These are phyloP conservation scores for Pomatorhinus ruficollis DNA, from an alignment of 2,113 vertebrate species.

Conservation along the genomic window DNA sequence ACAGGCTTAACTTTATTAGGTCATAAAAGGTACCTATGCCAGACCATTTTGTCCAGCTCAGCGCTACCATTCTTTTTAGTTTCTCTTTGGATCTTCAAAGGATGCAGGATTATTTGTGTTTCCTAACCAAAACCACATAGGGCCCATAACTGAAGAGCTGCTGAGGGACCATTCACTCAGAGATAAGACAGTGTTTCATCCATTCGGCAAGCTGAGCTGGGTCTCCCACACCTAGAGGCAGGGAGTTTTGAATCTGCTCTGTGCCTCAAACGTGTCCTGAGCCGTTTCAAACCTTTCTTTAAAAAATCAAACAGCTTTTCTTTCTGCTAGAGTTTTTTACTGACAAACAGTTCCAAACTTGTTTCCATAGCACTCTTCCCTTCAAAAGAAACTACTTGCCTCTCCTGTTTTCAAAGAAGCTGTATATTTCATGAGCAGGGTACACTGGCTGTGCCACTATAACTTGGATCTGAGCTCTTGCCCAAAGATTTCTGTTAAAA, in stretches of 20 bases:
- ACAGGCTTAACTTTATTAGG: not conserved
- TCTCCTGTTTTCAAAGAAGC: not conserved
- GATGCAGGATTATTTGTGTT: not conserved
- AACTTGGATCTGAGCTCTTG: not conserved
- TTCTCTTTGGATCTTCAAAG: not conserved
- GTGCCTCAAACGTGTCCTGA: not conserved
- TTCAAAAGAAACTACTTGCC: not conserved
- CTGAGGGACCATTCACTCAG: not conserved
- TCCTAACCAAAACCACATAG: not conserved
- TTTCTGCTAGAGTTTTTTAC: not conserved
- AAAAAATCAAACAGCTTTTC: not conserved
- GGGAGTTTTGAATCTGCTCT: not conserved
- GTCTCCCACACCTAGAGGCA: not conserved
- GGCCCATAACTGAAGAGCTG: fast-evolving
- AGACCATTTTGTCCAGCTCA: not conserved
- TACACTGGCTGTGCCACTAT: not conserved
- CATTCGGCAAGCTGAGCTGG: not conserved
- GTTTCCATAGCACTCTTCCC: not conserved
- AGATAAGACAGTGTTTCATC: not conserved
- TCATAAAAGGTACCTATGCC: not conserved
- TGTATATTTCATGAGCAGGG: not conserved
- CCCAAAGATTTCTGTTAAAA: not conserved
- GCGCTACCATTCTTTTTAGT: not conserved
- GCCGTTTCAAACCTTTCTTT: not conserved
- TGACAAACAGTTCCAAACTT: not conserved